These are phyloP conservation scores for Eugnorisma glareosa DNA, from an alignment of 2,888 invertebrate genomes.

Conservation along the genomic window DNA sequence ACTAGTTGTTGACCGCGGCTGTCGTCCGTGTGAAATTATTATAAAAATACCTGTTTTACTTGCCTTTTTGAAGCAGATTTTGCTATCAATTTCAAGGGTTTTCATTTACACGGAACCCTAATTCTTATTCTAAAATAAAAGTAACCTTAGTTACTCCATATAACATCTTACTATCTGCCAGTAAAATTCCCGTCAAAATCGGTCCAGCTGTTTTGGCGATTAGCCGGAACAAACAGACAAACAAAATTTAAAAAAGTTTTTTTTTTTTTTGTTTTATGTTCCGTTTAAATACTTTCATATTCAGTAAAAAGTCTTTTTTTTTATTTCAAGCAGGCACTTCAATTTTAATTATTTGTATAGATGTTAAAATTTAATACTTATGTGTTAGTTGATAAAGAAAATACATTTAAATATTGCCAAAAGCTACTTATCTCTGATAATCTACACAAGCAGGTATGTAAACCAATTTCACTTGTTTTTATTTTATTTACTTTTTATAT, in stretches of 20 bases:
- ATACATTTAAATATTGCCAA: background rate
- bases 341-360: too few species aligned
- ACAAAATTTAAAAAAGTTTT: background rate
- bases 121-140: background rate
- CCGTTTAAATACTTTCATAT: too few species aligned
- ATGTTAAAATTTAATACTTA: too few species aligned
- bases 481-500: too few species aligned
- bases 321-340: background rate
- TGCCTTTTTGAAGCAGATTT: background rate
- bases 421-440: background rate
- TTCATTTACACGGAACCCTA: background rate
- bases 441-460: too few species aligned
- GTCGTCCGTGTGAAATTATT: background rate
- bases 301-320: too few species aligned
- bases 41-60: background rate
- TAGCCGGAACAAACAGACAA: background rate
- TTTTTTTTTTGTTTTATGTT: too few species aligned
- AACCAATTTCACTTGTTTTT: too few species aligned
- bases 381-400: background rate
- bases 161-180: background rate
- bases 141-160: background rate
- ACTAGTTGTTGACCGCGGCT: background rate
- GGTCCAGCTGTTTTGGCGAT: background rate
- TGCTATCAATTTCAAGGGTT: background rate
- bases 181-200: background rate